Base-by-base conservation (phyloP, 2,113 vertebrate genomes). In the Potamarius usumacintae region DNA sequence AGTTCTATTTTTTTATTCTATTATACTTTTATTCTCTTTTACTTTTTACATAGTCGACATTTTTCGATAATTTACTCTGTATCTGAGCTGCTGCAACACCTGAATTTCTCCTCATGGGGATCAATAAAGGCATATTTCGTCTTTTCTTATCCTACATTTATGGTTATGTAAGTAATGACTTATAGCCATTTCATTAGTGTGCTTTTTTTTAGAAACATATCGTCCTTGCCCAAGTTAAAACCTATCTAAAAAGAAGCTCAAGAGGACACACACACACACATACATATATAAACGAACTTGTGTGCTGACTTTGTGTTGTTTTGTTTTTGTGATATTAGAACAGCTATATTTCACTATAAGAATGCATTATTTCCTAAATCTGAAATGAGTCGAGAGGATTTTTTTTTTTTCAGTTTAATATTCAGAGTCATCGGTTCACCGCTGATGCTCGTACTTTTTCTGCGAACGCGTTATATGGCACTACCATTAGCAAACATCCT, bases 401-500 rank as follows among this genome's bases (percentile, higher is more conserved):
- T 79, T 57, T 18, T 57, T 18, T 79, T n/a, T 79, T 57, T 18
- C 53, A 79, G 77, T 27, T 80, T 17, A 20, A 34, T 58, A 27
- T 34, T 34, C 78, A 12, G 18, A 22, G 20, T 42, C 50, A 7
- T 78, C 12, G 10, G n/a, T 20, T 65, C 62, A 76, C 42, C 25
- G 42, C 12, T 42, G 20, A 18, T 8, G 5, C 18, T 52, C 20
- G 14, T 76, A 12, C 42, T 69, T 85, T 57, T 62, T 62, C 71
- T 60, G 48, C 20, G 34, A 58, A 55, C 30, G 67, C 67, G 25
- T 76, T 48, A 74, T 85, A 42, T 1, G 50, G 62, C 60, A 55
- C 20, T 65, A 57, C 55, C 55, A 67, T 84, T 69, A 84, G 82
- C 30, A 65, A 86, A 67, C 65, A 81, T 87, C 86, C 63, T 52